phyloP scores from a whole-genome alignment of 2,797 vertebrate genomes.

The Sebastes flavidus region DNA sequence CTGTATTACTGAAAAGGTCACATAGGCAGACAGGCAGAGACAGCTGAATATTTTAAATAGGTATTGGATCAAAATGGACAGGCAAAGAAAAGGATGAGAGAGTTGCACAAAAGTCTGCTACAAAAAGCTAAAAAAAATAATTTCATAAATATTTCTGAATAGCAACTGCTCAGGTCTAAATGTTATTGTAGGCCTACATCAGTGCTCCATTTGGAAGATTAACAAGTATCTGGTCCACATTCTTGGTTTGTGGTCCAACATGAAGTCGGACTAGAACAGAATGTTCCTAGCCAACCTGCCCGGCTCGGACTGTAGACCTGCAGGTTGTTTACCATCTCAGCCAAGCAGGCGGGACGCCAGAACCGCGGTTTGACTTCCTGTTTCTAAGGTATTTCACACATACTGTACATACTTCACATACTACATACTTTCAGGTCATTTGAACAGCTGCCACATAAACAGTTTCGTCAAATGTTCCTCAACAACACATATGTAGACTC shows the following conservation, averaged over 20 bases:
- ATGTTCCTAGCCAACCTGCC: conserved; percentile 4
- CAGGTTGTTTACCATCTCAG: not conserved
- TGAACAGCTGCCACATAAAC: not conserved
- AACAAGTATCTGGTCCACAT: conserved; percentile 9
- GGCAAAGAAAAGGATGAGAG: not conserved
- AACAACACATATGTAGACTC: not conserved
- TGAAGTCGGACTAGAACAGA: not conserved
- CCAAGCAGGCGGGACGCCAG: not conserved
- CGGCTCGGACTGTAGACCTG: not conserved
- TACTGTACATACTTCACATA: not conserved
- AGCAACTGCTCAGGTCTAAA: not conserved
- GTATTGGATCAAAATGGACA: conserved; percentile 1
- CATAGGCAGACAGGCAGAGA: conserved; percentile 18
- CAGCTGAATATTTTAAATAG: conserved; percentile 26
- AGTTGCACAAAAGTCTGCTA: not conserved
- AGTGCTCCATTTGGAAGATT: not conserved
- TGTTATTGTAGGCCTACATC: not conserved
- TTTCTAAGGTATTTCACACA: not conserved
- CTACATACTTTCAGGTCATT: not conserved
- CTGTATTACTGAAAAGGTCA: conserved; percentile 75
- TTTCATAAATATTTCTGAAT: not conserved
- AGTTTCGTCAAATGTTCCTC: not conserved
- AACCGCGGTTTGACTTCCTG: not conserved
- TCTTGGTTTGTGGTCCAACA: conserved; percentile 7
- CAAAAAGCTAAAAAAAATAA: not conserved